Evolutionary conservation across 2,888 invertebrate species (phyloP).

Genomic region (Drosophila anomelani): DNA sequence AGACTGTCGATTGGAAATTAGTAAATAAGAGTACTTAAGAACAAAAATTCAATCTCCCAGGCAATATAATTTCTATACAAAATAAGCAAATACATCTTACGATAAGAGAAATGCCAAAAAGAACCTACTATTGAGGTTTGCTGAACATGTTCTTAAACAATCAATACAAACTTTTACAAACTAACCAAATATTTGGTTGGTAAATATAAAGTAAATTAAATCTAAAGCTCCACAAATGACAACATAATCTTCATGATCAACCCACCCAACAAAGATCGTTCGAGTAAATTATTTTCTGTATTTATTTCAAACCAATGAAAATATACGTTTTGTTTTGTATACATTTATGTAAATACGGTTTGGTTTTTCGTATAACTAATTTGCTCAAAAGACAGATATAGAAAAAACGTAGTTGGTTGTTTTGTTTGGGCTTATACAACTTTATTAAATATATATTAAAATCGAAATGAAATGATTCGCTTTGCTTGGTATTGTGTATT

Average conservation of each 20-base stretch:
- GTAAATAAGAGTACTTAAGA: neutral
- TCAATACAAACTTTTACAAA: no score
- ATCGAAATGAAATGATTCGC: conserved; percentile 63
- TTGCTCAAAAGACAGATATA: conserved; percentile 66
- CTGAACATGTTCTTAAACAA: no score
- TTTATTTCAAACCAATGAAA: conserved; percentile 75
- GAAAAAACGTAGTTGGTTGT: conserved; percentile 43
- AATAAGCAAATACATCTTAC: neutral
- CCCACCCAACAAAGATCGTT: neutral
- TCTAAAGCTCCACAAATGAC: neutral
- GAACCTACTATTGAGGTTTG: neutral
- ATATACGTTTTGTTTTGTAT: conserved; percentile 55
- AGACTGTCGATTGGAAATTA: conserved; percentile 27
- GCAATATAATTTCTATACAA: neutral
- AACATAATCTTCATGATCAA: neutral
- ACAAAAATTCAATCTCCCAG: neutral
- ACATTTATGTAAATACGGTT: conserved; percentile 53
- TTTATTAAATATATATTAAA: conserved; percentile 45
- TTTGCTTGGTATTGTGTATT: conserved; percentile 43
- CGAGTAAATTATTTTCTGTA: conserved; percentile 59
- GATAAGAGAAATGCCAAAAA: neutral
- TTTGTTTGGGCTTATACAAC: conserved; percentile 54
- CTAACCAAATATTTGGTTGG: no score
- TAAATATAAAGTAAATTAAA: no score
- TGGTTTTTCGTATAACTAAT: conserved; percentile 54